A percentile compares a stretch with the other conserved stretches of the same genome.
Conservation (phyloP, 2,113 vertebrate species). For the Tonatia bakeri region DNA sequence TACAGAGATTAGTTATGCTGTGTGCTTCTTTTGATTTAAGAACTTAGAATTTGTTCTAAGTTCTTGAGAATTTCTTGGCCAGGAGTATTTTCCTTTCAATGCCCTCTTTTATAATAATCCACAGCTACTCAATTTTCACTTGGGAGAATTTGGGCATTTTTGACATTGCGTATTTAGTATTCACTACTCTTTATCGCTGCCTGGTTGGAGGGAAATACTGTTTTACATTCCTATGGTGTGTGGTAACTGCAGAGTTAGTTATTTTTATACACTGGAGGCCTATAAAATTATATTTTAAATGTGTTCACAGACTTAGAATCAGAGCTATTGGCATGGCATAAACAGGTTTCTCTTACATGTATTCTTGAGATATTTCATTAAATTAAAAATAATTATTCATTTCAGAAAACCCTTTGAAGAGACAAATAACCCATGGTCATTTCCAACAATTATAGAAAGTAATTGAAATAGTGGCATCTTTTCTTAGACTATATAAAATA, state of each 20-base stretch:
- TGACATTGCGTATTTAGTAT: constrained; percentile 13
- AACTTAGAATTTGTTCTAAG: background rate
- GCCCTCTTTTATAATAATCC: background rate
- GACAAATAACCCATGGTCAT: background rate
- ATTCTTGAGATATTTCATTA: background rate
- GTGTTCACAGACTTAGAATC: background rate
- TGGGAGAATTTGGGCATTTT: background rate
- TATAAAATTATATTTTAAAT: constrained; percentile 37
- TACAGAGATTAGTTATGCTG: background rate
- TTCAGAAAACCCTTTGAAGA: background rate
- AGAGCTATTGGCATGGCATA: background rate
- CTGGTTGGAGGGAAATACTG: background rate
- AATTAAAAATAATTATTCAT: background rate
- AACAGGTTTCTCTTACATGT: background rate
- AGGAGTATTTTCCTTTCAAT: background rate
- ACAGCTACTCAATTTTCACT: background rate
- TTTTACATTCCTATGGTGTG: constrained; percentile 13
- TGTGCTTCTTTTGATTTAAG: background rate
- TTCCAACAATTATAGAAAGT: background rate
- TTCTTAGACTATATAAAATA: background rate
- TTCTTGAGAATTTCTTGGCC: background rate
- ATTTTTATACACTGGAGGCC: constrained; percentile 4
- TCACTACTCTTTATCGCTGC: background rate
- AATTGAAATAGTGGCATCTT: background rate
- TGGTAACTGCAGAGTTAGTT: background rate